phyloP scores from a whole-genome alignment of 1,140 invertebrate genomes.

The Dendroctonus valens region DNA sequence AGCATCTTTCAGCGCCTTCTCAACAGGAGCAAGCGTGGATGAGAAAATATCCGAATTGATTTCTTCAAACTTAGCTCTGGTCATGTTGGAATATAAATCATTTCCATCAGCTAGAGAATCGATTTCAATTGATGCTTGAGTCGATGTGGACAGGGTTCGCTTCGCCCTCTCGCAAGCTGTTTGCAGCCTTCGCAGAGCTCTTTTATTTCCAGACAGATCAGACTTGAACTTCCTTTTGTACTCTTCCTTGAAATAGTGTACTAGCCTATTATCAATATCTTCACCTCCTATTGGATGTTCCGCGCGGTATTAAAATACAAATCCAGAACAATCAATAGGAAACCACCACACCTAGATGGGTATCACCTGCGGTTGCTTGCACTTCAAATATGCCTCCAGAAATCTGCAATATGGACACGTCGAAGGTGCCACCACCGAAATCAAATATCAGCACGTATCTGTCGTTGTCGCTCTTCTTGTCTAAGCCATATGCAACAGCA shows the following conservation, averaged over 20 bases:
- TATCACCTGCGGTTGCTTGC: slow-evolving; percentile 61
- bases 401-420: slow-evolving; percentile 71
- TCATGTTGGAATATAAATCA: slow-evolving; percentile 73
- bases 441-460: slow-evolving; percentile 59
- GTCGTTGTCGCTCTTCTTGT: slow-evolving; percentile 61
- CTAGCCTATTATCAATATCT: slow-evolving; percentile 79
- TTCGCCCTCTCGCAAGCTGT: slow-evolving; percentile 77
- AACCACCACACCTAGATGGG: slow-evolving; percentile 56
- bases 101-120: slow-evolving; percentile 69
- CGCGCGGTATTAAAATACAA: neutral
- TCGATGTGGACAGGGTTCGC: slow-evolving; percentile 71
- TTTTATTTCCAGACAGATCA: slow-evolving; percentile 43
- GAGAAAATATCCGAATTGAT: slow-evolving; percentile 62
- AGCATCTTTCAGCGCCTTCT: slow-evolving; percentile 64
- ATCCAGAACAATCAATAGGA: neutral
- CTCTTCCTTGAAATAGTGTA: slow-evolving; percentile 69
- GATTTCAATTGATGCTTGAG: slow-evolving; percentile 69
- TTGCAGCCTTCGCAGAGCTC: slow-evolving; percentile 53
- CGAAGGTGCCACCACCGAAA: slow-evolving; percentile 59
- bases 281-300: slow-evolving; percentile 58
- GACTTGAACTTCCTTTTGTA: slow-evolving; percentile 53
- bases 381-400: slow-evolving; percentile 61
- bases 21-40: slow-evolving; percentile 57
- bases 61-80: slow-evolving; percentile 72
- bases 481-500: slow-evolving; percentile 66